phyloP scores from a whole-genome alignment of 2,113 vertebrate genomes.

The Rhinolophus sinicus region DNA sequence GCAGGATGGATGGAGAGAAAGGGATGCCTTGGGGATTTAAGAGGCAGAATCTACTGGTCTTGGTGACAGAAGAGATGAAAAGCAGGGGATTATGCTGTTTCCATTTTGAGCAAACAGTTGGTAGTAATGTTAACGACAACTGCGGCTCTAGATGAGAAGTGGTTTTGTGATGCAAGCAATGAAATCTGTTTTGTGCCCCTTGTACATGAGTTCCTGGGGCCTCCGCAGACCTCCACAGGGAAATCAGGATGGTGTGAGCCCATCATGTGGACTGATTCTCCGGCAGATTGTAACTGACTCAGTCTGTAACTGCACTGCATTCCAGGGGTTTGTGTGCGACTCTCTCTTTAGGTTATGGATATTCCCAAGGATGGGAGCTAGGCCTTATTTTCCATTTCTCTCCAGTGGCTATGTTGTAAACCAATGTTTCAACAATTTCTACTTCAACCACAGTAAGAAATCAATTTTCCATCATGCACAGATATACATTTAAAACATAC shows the following conservation, averaged over 20 bases:
- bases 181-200: background rate
- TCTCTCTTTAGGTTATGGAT: background rate
- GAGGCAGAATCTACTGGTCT: background rate
- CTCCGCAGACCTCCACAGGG: background rate
- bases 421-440: background rate
- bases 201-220: background rate
- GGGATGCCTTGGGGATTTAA: background rate
- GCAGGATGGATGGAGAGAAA: background rate
- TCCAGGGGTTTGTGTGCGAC: background rate
- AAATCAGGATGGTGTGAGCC: background rate
- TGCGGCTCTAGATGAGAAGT: background rate
- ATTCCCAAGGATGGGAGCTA: background rate
- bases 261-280: accelerated
- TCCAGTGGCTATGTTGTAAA: background rate
- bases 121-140: background rate
- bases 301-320: accelerated
- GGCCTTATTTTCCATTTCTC: background rate
- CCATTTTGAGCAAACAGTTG: background rate
- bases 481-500: background rate
- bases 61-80: background rate
- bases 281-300: background rate
- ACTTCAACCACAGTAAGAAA: background rate
- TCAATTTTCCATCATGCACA: background rate
- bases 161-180: background rate
- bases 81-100: background rate